These are phyloP conservation scores for Laticauda colubrina DNA, from an alignment of 2,113 vertebrate species.

Conservation along the genomic window DNA sequence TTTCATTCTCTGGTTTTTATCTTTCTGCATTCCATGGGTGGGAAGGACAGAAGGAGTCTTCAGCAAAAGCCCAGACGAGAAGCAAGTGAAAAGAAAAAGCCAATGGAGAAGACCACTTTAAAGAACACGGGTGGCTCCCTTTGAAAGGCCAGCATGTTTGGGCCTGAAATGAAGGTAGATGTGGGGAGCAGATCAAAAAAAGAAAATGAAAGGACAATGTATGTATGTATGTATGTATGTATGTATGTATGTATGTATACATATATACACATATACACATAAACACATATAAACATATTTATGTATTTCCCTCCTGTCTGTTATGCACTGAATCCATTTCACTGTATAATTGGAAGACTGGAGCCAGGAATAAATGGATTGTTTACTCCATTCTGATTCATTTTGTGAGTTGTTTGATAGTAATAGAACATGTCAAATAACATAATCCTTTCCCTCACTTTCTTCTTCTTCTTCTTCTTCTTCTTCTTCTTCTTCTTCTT, in stretches of 20 bases:
- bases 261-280: too few species aligned
- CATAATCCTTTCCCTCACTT: not conserved
- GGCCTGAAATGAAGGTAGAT: not conserved
- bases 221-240: too few species aligned
- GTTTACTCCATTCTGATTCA: not conserved
- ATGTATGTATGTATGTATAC: too few species aligned
- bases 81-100: not conserved
- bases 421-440: not conserved
- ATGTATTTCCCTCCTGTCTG: too few species aligned
- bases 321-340: not conserved
- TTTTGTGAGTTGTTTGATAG: not conserved
- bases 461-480: not conserved
- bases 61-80: not conserved
- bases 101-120: not conserved
- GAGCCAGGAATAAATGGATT: not conserved
- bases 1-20: not conserved
- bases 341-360: not conserved
- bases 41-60: not conserved
- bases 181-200: conserved; percentile 3
- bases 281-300: too few species aligned
- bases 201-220: not conserved
- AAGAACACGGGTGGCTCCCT: not conserved
- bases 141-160: not conserved
- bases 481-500: not conserved
- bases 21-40: not conserved